Conservation (phyloP, 2,797 vertebrate species). For the Graptemys geographica region DNA sequence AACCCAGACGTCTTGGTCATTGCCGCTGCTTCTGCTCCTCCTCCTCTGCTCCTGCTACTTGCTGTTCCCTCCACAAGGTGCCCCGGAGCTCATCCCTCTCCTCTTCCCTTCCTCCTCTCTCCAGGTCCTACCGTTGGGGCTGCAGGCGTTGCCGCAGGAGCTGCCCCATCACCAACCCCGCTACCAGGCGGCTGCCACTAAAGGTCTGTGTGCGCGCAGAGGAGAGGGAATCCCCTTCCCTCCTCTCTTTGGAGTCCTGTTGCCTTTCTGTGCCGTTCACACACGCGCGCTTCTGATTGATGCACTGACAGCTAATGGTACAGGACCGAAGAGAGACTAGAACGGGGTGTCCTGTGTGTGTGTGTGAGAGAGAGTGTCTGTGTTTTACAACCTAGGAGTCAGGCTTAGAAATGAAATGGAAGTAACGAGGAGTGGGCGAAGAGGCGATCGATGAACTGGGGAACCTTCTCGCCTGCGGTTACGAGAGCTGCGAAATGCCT, state of each 20-base stretch:
- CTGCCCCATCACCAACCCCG: background rate
- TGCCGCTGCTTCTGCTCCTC: slow-evolving; percentile 24
- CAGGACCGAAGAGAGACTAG: background rate
- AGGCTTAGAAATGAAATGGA: background rate
- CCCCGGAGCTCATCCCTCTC: slow-evolving; percentile 55
- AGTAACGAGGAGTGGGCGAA: background rate
- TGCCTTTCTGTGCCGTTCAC: fast-evolving
- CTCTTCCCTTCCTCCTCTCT: slow-evolving; percentile 28
- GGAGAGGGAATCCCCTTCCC: background rate
- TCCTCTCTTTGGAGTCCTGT: background rate
- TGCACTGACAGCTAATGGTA: background rate
- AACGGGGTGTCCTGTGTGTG: too few relatives aligned
- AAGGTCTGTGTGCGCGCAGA: slow-evolving; percentile 72
- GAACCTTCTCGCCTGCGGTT: background rate
- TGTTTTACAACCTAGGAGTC: background rate
- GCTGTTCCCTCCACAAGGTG: slow-evolving; percentile 57
- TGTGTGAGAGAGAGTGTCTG: too few relatives aligned
- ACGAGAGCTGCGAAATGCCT: background rate
- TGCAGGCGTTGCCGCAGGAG: slow-evolving; percentile 15
- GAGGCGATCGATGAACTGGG: background rate
- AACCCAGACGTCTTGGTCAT: background rate
- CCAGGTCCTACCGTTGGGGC: slow-evolving; percentile 41
- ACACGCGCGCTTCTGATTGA: background rate
- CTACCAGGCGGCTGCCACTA: background rate
- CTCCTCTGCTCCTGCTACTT: slow-evolving; percentile 33